Evolutionary conservation across 1,140 invertebrate genomes (phyloP), one percentile per base, ranked within the genome.

Genomic region (Bathynomus jamesi): DNA sequence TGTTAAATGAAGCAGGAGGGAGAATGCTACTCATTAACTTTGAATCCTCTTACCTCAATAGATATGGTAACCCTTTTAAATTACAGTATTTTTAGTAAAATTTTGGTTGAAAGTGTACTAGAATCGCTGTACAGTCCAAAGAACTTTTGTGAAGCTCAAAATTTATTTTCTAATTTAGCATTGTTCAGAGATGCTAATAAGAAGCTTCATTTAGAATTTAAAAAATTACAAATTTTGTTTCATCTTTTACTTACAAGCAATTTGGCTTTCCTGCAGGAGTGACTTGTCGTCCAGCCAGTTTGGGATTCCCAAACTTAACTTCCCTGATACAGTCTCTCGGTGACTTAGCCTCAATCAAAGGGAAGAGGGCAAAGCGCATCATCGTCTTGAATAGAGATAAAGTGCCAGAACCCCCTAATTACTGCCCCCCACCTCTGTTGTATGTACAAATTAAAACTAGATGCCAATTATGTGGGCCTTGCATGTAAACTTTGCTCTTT

Each of bases 1-100:
- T 89, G 10, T 80, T 90, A 71, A 82, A 85, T 72, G 81, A 83
- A 71, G 80, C 83, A 69, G 82, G 83, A 13, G 85, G 86, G 4
- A 81, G 83, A 64, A 78, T 89, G 64, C 79, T 81, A 13, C 79
- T 89, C 2, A 78, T 81, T 0, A 82, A 85, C 32, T 87, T 90
- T 73, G 86, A 87, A 73, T 78, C 75, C 11, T 81, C 83, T 1
- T 89, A 87, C 78, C 78, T 85, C 4, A 80, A 84, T 31, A 79
- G 84, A 21, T 87, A 83, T 78, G 86, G 75, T 76, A 30, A 70
- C n/a, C n/a, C n/a, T n/a, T n/a, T n/a, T n/a, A n/a, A n/a, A n/a
- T n/a, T n/a, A n/a, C n/a, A n/a, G n/a, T n/a, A n/a, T n/a, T n/a
- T n/a, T n/a, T n/a, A n/a, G n/a, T n/a, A n/a, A n/a, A n/a, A n/a